These are phyloP conservation scores for Euborellia annulipes DNA, from an alignment of 1,140 invertebrate species.

Conservation along the genomic window DNA sequence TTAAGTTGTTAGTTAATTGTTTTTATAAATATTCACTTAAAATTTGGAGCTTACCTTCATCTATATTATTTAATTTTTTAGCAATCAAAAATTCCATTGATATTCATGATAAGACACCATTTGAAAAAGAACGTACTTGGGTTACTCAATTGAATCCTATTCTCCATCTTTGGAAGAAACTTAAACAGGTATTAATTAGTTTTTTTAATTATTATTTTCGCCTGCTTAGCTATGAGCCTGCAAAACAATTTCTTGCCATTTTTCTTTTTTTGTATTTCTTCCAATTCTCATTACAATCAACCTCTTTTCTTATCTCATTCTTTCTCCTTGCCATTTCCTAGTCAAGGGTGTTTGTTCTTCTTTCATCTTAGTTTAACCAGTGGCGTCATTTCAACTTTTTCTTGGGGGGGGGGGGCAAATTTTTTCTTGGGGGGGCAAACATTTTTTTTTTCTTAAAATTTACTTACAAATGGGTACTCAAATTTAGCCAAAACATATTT, in stretches of 20 bases:
- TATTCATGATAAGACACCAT: slow-evolving; percentile 15
- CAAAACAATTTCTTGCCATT: neutral
- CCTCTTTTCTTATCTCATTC: neutral
- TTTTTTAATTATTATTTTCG: too few relatives aligned
- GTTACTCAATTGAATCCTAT: slow-evolving; percentile 45
- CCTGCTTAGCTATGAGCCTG: too few relatives aligned
- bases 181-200: slow-evolving; percentile 36
- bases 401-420: too few relatives aligned
- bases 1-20: slow-evolving; percentile 36
- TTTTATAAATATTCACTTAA: neutral
- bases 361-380: neutral
- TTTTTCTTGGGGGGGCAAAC: too few relatives aligned
- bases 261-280: neutral
- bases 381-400: too few relatives aligned
- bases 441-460: too few relatives aligned
- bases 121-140: slow-evolving; percentile 30
- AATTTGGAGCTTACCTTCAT: neutral
- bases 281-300: neutral
- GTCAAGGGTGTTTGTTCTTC: neutral
- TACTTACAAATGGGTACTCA: too few relatives aligned
- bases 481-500: too few relatives aligned
- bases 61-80: slow-evolving; percentile 9
- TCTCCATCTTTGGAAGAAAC: slow-evolving; percentile 58
- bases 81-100: slow-evolving; percentile 4
- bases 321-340: neutral